Conservation (phyloP, 2,113 vertebrate genomes). For the Limanda limanda region DNA sequence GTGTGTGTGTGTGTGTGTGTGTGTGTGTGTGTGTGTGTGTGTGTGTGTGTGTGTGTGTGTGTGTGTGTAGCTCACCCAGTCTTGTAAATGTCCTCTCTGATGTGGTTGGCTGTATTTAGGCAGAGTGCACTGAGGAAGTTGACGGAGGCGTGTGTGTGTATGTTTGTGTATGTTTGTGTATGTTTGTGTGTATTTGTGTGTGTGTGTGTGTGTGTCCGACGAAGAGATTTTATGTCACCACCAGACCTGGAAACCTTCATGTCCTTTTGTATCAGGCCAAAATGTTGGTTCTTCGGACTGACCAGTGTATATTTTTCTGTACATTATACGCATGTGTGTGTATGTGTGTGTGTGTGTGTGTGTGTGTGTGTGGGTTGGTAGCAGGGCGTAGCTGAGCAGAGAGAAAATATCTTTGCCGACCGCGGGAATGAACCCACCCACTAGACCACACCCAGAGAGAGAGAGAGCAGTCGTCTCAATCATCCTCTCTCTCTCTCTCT, state of each 20-base stretch:
- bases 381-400: constrained; percentile 77
- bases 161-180: constrained; percentile 21
- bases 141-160: constrained; percentile 30
- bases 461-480: constrained; percentile 38
- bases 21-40: constrained; percentile 26
- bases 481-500: constrained; percentile 1
- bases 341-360: constrained; percentile 53
- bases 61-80: constrained; percentile 47
- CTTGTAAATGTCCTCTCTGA: constrained; percentile 72
- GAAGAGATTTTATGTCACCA: constrained; percentile 50
- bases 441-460: constrained; percentile 76
- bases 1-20: constrained; percentile 23
- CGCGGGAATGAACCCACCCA: constrained; percentile 75
- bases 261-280: constrained; percentile 61
- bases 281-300: constrained; percentile 36
- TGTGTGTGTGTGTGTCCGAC: constrained; percentile 10
- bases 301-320: constrained; percentile 70
- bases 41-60: constrained; percentile 38
- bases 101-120: constrained; percentile 72
- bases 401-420: constrained; percentile 78
- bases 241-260: constrained; percentile 52
- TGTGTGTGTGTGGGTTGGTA: constrained; percentile 53
- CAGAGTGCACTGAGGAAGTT: constrained; percentile 58
- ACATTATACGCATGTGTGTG: constrained; percentile 57
- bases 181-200: constrained; percentile 20